Evolutionary conservation across 2,113 vertebrate species (phyloP), one percentile per base, ranked within the genome.

Genomic region (Stercorarius parasiticus): DNA sequence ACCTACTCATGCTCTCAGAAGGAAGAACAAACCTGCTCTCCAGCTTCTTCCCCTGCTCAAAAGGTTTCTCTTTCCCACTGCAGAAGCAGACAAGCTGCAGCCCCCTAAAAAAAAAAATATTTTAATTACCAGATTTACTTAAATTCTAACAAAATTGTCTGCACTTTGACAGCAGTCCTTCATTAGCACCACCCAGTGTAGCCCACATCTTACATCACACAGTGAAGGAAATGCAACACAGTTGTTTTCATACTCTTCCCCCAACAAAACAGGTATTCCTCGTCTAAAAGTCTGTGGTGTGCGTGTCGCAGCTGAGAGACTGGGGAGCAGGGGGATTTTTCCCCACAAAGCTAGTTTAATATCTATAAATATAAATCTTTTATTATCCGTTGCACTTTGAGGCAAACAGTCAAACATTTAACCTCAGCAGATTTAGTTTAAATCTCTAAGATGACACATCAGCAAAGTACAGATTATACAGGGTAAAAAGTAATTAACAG

Each of bases 401-500:
- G 27, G 56, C 42, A 82, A 95, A 66, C 38, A 55, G 50, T 76
- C 66, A 64, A 93, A 93, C 53, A 87, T 67, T 62, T 62, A 87
- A 96, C 86, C 49, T 93, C 87, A 38, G 32, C 64, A 91, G 89
- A 96, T 95, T 90, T 82, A 59, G 70, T 82, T 94, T 91, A 94
- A 95, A 94, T 87, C 84, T 94, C 85, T 76, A 89, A 87, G 56
- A 94, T 1, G 22, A 91, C 40, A 85, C 58, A 93, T 90, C 61
- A 95, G 80, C 66, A 78, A 91, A 93, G 49, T 36, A 95, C 73
- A 87, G 90, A 95, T 94, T 91, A 96, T n/a, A 89, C 19, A 88
- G 25, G 30, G 87, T 50, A 94, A 79, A 79, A 96, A 93, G 74
- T 90, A 95, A 91, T 91, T 97, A 96, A 94, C 70, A 91, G 84